Evolutionary conservation across 2,797 vertebrate genomes (phyloP).

Genomic region (Tangara arthus): DNA sequence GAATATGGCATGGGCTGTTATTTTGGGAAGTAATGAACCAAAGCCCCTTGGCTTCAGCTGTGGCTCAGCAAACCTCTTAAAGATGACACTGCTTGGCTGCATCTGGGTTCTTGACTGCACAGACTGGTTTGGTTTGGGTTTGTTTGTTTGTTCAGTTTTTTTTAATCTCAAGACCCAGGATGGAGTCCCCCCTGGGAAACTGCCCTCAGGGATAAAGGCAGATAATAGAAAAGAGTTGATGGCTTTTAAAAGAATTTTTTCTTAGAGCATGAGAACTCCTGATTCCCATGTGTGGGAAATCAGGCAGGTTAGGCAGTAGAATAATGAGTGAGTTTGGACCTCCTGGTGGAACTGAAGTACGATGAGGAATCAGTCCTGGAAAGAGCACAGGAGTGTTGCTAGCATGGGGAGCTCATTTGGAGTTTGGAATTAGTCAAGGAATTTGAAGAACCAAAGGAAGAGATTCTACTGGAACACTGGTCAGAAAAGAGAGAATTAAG

Average conservation of each 20-base stretch:
- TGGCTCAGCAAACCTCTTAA: not conserved
- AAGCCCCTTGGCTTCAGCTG: not conserved
- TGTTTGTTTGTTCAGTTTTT: not conserved
- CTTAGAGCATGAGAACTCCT: not conserved
- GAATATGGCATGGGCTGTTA: not conserved
- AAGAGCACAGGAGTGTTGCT: not conserved
- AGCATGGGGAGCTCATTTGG: not conserved
- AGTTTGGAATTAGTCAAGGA: not conserved
- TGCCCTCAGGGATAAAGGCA: not conserved
- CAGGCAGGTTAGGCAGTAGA: not conserved
- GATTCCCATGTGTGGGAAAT: not conserved
- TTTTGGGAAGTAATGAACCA: not conserved
- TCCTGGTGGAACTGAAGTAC: not conserved
- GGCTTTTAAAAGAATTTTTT: not conserved
- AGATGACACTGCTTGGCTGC: not conserved
- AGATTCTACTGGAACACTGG: accelerated
- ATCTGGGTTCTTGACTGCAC: not conserved
- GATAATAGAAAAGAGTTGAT: not conserved
- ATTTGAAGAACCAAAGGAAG: not conserved
- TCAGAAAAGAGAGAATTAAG: not conserved
- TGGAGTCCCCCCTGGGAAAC: not conserved
- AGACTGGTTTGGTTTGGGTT: not conserved
- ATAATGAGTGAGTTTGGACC: not conserved
- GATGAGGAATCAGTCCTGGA: not conserved
- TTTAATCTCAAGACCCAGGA: not conserved